phyloP scores from a whole-genome alignment of 2,797 vertebrate species.

The Sarcophilus harrisii region DNA sequence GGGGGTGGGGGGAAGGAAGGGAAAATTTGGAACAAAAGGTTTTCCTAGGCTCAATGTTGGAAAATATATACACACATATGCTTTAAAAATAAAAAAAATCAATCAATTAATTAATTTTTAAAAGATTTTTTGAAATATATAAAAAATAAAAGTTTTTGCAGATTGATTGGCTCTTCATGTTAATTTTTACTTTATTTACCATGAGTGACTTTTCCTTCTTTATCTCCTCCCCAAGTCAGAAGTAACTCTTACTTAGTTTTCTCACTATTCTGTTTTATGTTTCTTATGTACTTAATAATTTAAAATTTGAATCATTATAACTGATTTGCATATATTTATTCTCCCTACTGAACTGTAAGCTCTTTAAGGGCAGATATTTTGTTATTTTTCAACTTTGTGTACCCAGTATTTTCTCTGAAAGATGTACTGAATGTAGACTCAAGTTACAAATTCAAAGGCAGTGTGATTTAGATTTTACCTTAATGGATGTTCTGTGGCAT shows the following conservation, averaged over 20 bases:
- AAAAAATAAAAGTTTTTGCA: not conserved
- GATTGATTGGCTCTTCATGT: not conserved
- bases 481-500: slow-evolving; percentile 20
- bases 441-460: slow-evolving; percentile 37
- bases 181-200: not conserved
- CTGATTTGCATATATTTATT: not conserved
- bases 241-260: not conserved
- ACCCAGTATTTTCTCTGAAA: not conserved
- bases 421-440: not conserved
- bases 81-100: too few species aligned
- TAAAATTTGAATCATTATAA: not conserved
- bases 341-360: not conserved
- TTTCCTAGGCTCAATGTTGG: too few species aligned
- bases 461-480: slow-evolving; percentile 16
- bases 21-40: too few species aligned
- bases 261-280: not conserved
- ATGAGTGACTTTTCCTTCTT: not conserved
- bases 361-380: not conserved
- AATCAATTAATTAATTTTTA: too few species aligned
- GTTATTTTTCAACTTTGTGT: not conserved
- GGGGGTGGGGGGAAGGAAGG: too few species aligned
- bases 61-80: too few species aligned
- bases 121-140: too few species aligned
- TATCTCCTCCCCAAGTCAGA: not conserved
- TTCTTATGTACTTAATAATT: not conserved